A percentile compares a stretch with the other conserved stretches of the same genome.
Conservation (phyloP, 2,797 vertebrate genomes). For the Pteropus rufus region DNA sequence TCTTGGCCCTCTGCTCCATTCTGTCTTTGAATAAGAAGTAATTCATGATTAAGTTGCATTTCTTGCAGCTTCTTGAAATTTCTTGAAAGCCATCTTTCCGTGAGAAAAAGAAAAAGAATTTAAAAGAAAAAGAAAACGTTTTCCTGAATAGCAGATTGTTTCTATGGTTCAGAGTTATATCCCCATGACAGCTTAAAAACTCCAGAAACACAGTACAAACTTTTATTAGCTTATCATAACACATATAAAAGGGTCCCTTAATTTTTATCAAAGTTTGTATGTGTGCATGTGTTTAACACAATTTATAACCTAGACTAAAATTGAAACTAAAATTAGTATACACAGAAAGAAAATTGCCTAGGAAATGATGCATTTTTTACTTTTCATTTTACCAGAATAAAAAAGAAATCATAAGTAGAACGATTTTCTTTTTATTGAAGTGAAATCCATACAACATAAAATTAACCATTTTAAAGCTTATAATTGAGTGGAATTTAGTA, state of each 20-base stretch:
- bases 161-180: background rate
- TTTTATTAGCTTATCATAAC: background rate
- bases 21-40: background rate
- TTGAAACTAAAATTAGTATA: background rate
- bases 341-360: background rate
- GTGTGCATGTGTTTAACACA: background rate
- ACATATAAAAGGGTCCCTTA: background rate
- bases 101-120: background rate
- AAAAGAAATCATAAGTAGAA: background rate
- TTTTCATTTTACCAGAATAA: background rate
- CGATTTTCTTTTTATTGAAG: background rate
- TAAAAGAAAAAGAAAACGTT: background rate
- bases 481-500: background rate
- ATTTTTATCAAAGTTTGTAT: background rate
- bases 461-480: background rate
- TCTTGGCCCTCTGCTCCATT: background rate
- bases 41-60: background rate
- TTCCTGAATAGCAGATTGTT: background rate
- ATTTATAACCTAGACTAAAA: background rate
- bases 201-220: background rate
- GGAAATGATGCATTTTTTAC: background rate
- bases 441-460: background rate
- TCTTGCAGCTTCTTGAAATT: background rate
- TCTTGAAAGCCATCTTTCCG: background rate
- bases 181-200: background rate